These are phyloP conservation scores for Heliocidaris erythrogramma DNA, from an alignment of 35 echinoderm and acorn worm genomes.

Conservation along the genomic window DNA sequence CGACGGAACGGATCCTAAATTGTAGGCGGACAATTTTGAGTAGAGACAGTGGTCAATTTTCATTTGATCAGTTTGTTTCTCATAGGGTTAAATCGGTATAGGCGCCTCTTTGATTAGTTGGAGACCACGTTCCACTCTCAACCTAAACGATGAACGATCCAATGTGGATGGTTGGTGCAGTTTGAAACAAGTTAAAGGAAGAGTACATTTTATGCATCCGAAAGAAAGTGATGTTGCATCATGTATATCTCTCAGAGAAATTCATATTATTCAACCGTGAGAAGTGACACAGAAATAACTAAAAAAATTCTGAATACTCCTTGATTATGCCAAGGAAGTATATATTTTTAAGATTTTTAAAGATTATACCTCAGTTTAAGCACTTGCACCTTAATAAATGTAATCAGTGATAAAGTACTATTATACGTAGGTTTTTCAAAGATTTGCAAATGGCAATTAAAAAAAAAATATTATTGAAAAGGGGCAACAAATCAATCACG, in stretches of 20 bases:
- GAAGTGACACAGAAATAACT: neutral
- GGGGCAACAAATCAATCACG: too few relatives aligned
- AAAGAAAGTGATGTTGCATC: neutral
- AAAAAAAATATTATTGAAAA: too few relatives aligned
- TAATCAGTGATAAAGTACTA: too few relatives aligned
- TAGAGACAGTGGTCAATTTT: neutral
- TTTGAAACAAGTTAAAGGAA: neutral
- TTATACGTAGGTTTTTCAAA: too few relatives aligned
- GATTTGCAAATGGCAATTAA: too few relatives aligned
- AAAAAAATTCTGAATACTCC: neutral
- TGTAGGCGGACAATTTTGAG: neutral
- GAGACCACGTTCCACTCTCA: neutral
- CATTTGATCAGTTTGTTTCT: neutral
- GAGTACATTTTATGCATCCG: neutral
- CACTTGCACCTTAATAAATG: too few relatives aligned
- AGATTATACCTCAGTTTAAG: too few relatives aligned
- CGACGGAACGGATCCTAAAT: neutral
- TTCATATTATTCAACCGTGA: neutral
- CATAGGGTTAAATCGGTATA: neutral
- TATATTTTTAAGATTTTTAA: too few relatives aligned
- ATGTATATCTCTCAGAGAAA: neutral
- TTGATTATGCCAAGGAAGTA: too few relatives aligned
- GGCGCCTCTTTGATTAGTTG: neutral
- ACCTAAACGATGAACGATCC: neutral
- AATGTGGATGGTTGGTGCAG: neutral